phyloP scores from a whole-genome alignment of 2,113 vertebrate species.

The Boleophthalmus pectinirostris region DNA sequence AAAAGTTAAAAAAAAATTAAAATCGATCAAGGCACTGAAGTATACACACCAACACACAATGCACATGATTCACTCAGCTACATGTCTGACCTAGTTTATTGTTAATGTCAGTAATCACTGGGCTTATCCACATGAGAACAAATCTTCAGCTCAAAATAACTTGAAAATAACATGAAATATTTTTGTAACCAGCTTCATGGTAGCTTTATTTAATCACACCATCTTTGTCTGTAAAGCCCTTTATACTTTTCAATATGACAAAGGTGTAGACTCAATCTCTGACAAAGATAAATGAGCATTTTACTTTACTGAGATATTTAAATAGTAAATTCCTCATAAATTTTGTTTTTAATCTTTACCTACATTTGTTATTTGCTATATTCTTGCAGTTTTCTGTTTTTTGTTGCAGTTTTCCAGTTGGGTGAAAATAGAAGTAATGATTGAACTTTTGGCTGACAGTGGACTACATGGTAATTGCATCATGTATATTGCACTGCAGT shows the following conservation, averaged over 20 bases:
- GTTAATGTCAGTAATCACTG: neutral
- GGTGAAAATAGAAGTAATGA: no score
- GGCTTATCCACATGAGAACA: neutral
- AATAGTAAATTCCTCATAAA: no score
- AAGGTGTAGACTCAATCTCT: neutral
- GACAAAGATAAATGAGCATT: neutral
- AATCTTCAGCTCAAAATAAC: neutral
- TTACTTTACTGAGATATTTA: no score
- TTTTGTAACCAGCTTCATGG: neutral
- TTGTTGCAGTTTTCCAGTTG: no score
- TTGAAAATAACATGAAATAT: conserved; percentile 4
- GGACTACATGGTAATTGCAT: neutral
- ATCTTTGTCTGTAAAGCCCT: neutral
- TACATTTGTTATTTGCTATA: no score
- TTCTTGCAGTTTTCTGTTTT: no score
- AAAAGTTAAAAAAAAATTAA: neutral
- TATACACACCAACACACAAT: neutral
- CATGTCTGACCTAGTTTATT: neutral
- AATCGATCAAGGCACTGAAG: neutral
- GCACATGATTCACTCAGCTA: neutral
- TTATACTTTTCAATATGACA: neutral
- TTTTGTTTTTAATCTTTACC: no score
- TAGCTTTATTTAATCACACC: no score
- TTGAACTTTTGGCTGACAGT: neutral
- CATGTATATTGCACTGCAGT: neutral